Evolutionary conservation across 2,888 invertebrate genomes (phyloP), one percentile per base, ranked within the genome.

Genomic region (Hirtodrosophila confusa): DNA sequence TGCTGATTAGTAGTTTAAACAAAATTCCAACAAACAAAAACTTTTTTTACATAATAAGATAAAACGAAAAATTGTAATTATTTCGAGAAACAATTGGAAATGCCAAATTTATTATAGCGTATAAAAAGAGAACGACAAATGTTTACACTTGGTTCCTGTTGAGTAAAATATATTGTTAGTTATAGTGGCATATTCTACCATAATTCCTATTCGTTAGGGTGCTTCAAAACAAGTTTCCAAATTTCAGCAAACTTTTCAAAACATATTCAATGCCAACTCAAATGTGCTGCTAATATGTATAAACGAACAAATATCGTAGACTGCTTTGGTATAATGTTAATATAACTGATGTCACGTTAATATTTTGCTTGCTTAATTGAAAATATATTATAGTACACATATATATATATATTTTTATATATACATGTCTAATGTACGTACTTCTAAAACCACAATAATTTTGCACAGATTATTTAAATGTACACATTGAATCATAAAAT

Each of bases 111-210:
- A 53, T 50, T 48, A 51, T 75, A 69, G 55, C 17, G 11, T 61
- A 27, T 49, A 65, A 49, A 57, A 54, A 54, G 36, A 58, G 37
- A 71, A 68, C 43, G 48, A 70, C 47, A 50, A 72, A 69, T 66
- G 54, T 80, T 78, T 70, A 65, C 72, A 87, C 72, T 87, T 77
- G 71, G 84, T 85, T 85, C 84, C 84, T 87, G 73, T 77, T 80
- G 56, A 57, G 51, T 56, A 62, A 78, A 63, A 27, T 29, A 69
- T 57, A 75, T 69, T 76, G 57, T 62, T 64, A 68, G 48, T 66
- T 63, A 54, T 63, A 70, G 61, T 67, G 64, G 69, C 68, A 86
- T 68, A 43, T 69, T 69, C n/a, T 10, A 17, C 31, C 12, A 7
- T 29, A 39, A 47, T 56, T 40, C 41, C 17, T 10, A n/a, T 40